phyloP scores from a whole-genome alignment of 2,797 vertebrate genomes.

The Melanotaenia maccullochi region DNA sequence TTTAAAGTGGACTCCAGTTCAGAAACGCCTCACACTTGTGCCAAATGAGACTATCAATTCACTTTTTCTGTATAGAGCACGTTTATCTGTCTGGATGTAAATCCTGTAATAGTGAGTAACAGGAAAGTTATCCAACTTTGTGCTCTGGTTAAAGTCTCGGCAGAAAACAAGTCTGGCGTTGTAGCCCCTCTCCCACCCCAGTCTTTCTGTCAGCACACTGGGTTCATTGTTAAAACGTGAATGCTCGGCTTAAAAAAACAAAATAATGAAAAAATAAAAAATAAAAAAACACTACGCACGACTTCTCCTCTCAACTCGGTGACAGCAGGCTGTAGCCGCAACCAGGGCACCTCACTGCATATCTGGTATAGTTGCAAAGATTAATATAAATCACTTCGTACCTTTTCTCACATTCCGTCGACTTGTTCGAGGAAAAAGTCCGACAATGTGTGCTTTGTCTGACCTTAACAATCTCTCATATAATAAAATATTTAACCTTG shows the following conservation, averaged over 20 bases:
- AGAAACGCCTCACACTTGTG: slow-evolving; percentile 26
- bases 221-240: slow-evolving; percentile 52
- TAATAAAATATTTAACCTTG: slow-evolving; percentile 41
- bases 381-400: slow-evolving; percentile 15
- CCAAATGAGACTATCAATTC: not conserved
- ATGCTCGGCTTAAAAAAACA: slow-evolving; percentile 26
- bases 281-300: not conserved
- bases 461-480: not conserved
- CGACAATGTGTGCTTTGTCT: slow-evolving; percentile 4
- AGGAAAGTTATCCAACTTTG: slow-evolving; percentile 68
- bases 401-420: slow-evolving; percentile 35
- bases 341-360: slow-evolving; percentile 43
- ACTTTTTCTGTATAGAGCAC: not conserved
- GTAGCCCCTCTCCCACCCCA: slow-evolving; percentile 12
- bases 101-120: not conserved
- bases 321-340: slow-evolving; percentile 48
- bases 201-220: slow-evolving; percentile 48
- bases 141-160: slow-evolving; percentile 31
- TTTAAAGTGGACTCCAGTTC: slow-evolving; percentile 69
- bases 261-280: not conserved
- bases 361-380: slow-evolving; percentile 30
- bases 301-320: slow-evolving; percentile 52
- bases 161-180: slow-evolving; percentile 5
- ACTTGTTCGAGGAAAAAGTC: slow-evolving; percentile 17
- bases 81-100: not conserved